Evolutionary conservation across 2,113 vertebrate species (phyloP).

Genomic region (Catharus bicknelli): DNA sequence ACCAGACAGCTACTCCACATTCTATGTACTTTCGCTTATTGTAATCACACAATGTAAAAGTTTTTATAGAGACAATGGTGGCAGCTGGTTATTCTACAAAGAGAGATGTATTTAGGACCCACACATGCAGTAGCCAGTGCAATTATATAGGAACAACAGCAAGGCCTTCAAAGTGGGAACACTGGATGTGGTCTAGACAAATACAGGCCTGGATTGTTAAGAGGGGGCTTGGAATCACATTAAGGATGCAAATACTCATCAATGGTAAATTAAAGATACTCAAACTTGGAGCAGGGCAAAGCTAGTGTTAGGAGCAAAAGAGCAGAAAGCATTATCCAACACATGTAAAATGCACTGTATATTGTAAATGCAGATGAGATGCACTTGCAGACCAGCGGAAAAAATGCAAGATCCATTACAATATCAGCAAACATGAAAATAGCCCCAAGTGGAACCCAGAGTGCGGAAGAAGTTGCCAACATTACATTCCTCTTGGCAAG

Average conservation of each 20-base stretch:
- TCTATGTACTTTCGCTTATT: background rate
- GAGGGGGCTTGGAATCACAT: background rate
- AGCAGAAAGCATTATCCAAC: background rate
- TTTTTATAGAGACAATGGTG: background rate
- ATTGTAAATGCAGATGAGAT: background rate
- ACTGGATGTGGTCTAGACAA: background rate
- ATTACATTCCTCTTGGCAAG: background rate
- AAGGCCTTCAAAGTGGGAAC: background rate
- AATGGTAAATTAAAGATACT: fast-evolving
- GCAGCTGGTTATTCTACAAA: background rate
- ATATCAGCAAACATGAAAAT: background rate
- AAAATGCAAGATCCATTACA: background rate
- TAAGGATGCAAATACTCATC: background rate
- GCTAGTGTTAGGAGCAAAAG: background rate
- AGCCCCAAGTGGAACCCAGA: background rate
- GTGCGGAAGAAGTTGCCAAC: background rate
- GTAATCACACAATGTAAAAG: background rate
- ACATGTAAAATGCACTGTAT: background rate
- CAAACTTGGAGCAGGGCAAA: background rate
- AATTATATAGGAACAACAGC: background rate
- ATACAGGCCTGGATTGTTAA: background rate
- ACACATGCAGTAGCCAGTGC: background rate
- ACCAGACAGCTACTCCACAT: background rate
- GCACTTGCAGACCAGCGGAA: background rate
- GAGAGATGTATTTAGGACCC: background rate